A percentile compares a stretch with the other conserved stretches of the same genome.
These are phyloP conservation scores for Drosophila birchii DNA, from an alignment of 2,888 invertebrate genomes.

Conservation along the genomic window DNA sequence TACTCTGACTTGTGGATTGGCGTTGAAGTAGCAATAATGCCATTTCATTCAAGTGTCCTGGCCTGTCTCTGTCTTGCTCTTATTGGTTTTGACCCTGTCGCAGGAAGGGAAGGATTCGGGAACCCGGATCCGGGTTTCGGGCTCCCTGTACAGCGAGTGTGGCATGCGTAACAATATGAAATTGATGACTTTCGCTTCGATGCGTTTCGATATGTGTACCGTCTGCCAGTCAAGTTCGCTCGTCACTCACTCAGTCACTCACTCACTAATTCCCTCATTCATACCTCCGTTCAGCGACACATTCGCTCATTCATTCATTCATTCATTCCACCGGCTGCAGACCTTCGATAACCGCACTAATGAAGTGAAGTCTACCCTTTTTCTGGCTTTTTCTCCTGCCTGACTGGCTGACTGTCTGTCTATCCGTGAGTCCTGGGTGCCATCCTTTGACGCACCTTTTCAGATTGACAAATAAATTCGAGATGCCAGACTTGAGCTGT, in stretches of 20 bases:
- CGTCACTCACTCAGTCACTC: conserved; percentile 40
- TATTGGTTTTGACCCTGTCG: conserved; percentile 37
- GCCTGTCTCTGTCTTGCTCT: conserved; percentile 48
- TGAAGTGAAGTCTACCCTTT: conserved; percentile 75
- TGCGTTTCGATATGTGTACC: conserved; percentile 73
- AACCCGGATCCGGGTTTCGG: background rate
- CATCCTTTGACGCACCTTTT: conserved; percentile 73
- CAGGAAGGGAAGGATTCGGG: background rate
- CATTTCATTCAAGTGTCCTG: conserved; percentile 74
- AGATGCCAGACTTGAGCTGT: conserved; percentile 41
- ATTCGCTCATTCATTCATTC: conserved; percentile 44
- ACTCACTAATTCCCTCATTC: conserved; percentile 43
- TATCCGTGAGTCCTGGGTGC: conserved; percentile 20
- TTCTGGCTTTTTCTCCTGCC: conserved; percentile 14
- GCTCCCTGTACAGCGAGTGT: conserved; percentile 43
- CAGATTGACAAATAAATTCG: conserved; percentile 75
- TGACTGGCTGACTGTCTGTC: conserved; percentile 7
- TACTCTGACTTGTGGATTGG: conserved; percentile 38
- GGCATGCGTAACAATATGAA: conserved; percentile 81
- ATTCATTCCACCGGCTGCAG: conserved; percentile 59
- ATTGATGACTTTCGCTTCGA: conserved; percentile 79
- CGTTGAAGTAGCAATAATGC: conserved; percentile 79
- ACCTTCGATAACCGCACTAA: conserved; percentile 78
- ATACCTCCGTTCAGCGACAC: conserved; percentile 43
- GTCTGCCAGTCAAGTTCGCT: conserved; percentile 41